A percentile compares a stretch with the other conserved stretches of the same genome.
Evolutionary conservation across 2,113 vertebrate species (phyloP).

Genomic region (Ptyas mucosa): DNA sequence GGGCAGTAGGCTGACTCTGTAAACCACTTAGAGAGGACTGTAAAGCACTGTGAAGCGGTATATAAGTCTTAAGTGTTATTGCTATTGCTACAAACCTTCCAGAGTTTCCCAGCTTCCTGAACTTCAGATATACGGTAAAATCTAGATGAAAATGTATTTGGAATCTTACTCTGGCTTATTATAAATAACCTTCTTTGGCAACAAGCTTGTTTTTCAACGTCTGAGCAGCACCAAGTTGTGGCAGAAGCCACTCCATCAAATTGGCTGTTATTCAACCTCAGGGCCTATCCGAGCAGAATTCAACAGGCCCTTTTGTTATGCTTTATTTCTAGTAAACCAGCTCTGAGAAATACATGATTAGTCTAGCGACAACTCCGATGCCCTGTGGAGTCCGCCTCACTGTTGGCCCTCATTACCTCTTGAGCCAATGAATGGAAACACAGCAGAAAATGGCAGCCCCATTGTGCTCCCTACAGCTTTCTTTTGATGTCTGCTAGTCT

Average conservation of each 20-base stretch:
- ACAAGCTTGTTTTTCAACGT: slow-evolving; percentile 52
- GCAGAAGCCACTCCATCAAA: slow-evolving; percentile 60
- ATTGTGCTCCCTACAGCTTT: neutral
- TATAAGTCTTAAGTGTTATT: no score
- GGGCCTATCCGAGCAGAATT: slow-evolving; percentile 52
- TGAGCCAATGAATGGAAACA: slow-evolving; percentile 8
- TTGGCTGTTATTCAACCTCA: slow-evolving; percentile 62
- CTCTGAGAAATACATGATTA: slow-evolving; percentile 58
- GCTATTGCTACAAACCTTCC: neutral
- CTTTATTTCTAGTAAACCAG: slow-evolving; percentile 62
- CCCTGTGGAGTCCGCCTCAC: slow-evolving; percentile 42
- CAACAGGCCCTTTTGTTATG: slow-evolving; percentile 37
- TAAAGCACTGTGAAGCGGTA: no score
- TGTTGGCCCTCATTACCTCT: slow-evolving; percentile 27
- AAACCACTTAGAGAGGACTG: no score
- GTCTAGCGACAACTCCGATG: slow-evolving; percentile 36
- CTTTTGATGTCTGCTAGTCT: neutral
- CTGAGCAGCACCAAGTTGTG: slow-evolving; percentile 41
- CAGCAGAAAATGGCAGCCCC: neutral
- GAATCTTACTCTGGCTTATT: slow-evolving; percentile 65
- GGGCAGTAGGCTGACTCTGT: no score
- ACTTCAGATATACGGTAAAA: neutral
- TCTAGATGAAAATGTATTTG: slow-evolving; percentile 51
- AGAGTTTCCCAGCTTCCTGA: neutral
- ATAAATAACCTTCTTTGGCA: slow-evolving; percentile 68